phyloP scores from a whole-genome alignment of 2,888 invertebrate genomes.

The Pterostichus niger region DNA sequence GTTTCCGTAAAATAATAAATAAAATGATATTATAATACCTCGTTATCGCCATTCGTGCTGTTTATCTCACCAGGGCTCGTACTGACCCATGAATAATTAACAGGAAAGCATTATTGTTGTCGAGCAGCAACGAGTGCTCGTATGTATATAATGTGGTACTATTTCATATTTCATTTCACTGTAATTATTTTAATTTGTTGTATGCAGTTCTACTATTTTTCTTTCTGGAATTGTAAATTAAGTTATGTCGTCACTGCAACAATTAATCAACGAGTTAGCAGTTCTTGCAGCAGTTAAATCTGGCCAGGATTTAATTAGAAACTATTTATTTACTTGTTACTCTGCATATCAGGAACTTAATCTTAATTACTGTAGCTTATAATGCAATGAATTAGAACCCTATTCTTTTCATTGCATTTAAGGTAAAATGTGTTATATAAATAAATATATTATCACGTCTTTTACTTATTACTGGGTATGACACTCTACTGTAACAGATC shows the following conservation, averaged over 20 bases:
- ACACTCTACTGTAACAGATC: no score
- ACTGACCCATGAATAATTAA: not conserved
- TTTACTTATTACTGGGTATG: no score
- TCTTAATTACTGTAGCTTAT: no score
- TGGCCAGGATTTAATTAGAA: no score
- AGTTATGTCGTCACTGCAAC: not conserved
- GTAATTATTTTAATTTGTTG: not conserved
- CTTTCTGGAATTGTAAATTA: conserved; percentile 1
- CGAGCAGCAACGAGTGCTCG: not conserved
- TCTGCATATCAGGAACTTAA: no score
- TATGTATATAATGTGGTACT: not conserved
- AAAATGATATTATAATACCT: not conserved
- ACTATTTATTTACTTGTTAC: no score
- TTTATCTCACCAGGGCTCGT: not conserved
- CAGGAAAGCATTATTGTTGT: not conserved
- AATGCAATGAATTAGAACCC: no score
- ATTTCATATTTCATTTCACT: not conserved
- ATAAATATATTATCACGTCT: no score
- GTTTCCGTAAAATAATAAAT: conserved; percentile 6
- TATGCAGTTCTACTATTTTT: not conserved
- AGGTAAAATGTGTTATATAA: no score
- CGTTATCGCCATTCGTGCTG: conserved; percentile 3
- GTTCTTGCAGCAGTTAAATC: no score
- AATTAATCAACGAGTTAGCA: no score
- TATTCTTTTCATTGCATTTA: no score